phyloP scores from a whole-genome alignment of 2,113 vertebrate species.

The Amphiprion ocellaris region DNA sequence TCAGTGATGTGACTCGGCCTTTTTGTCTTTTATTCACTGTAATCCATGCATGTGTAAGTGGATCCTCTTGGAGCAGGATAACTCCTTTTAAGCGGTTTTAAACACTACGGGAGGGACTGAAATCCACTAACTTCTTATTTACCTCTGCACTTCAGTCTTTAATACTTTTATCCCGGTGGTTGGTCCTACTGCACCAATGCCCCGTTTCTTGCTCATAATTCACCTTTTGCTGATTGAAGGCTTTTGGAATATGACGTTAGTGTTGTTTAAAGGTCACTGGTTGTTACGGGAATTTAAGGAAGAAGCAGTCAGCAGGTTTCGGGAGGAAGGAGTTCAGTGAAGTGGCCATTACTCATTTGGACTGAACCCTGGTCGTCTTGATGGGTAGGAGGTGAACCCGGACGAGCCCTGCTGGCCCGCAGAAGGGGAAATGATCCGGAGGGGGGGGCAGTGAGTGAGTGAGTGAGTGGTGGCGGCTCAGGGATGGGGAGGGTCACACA shows the following conservation, averaged over 20 bases:
- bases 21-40: slow-evolving; percentile 75
- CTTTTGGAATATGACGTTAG: background rate
- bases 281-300: slow-evolving; percentile 23
- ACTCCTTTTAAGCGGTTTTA: slow-evolving; percentile 74
- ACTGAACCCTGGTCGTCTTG: slow-evolving; percentile 45
- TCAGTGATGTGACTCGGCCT: slow-evolving; percentile 59
- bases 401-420: slow-evolving; percentile 48
- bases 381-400: slow-evolving; percentile 59
- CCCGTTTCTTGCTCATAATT: background rate
- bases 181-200: background rate
- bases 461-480: slow-evolving; percentile 65
- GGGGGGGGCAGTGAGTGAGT: slow-evolving; percentile 48
- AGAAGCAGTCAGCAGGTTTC: slow-evolving; percentile 16
- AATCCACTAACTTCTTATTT: slow-evolving; percentile 71
- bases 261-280: background rate
- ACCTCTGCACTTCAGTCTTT: slow-evolving; percentile 48
- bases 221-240: background rate
- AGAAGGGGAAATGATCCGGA: slow-evolving; percentile 64
- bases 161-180: slow-evolving; percentile 34
- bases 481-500: slow-evolving; percentile 83
- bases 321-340: slow-evolving; percentile 37
- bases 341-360: slow-evolving; percentile 50
- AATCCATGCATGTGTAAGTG: slow-evolving; percentile 81
- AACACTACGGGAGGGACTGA: slow-evolving; percentile 70
- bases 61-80: slow-evolving; percentile 77